Conservation (phyloP, 1,140 invertebrate species). For the Tetraneura akinire region DNA sequence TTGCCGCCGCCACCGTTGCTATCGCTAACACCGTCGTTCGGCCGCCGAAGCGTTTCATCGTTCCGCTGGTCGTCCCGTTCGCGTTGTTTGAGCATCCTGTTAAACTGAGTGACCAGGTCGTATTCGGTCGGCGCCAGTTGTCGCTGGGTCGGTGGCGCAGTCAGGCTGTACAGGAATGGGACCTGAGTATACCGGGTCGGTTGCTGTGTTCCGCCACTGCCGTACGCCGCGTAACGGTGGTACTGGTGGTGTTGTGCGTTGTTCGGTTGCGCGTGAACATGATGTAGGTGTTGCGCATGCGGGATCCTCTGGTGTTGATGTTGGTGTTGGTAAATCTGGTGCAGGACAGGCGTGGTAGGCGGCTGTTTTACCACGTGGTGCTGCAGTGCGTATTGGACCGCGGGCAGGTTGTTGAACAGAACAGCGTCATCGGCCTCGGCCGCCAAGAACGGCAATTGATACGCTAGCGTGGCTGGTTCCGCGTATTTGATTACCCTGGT, state of each 20-base stretch:
- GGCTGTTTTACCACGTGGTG: not conserved
- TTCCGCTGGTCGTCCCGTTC: not conserved
- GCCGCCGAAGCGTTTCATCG: too few relatives aligned
- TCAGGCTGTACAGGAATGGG: constrained; percentile 53
- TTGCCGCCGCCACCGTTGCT: not conserved
- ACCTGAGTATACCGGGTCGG: constrained; percentile 55
- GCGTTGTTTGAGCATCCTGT: constrained; percentile 15
- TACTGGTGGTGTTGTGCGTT: not conserved
- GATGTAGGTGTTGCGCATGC: constrained; percentile 58
- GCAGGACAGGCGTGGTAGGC: not conserved
- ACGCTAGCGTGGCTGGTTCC: constrained; percentile 56
- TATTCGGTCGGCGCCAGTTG: constrained; percentile 13
- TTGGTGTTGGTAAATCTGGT: constrained; percentile 58
- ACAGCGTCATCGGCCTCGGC: not conserved
- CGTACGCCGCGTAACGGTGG: constrained; percentile 55
- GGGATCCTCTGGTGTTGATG: constrained; percentile 58
- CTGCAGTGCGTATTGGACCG: not conserved
- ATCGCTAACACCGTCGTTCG: not conserved
- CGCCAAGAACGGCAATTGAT: constrained; percentile 53
- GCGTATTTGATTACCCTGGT: not conserved
- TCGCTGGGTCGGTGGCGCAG: not conserved
- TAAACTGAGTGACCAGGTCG: constrained; percentile 32
- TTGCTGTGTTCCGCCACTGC: constrained; percentile 59
- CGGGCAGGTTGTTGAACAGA: not conserved
- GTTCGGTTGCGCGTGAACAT: constrained; percentile 57